Percentiles rank a stretch among this genome's conserved stretches.
Evolutionary conservation across 2,113 vertebrate species (phyloP).

Genomic region (Vimba vimba): DNA sequence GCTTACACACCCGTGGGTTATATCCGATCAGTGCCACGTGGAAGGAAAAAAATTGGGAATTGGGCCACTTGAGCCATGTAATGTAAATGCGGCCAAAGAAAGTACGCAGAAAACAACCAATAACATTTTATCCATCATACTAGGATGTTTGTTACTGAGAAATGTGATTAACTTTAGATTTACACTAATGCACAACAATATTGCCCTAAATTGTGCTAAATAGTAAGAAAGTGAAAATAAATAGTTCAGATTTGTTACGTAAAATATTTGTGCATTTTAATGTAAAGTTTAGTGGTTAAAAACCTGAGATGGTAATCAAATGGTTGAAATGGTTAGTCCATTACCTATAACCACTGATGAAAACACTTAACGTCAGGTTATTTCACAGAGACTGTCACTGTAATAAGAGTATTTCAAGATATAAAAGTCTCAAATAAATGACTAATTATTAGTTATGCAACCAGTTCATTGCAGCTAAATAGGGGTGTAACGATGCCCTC

Average conservation of each 20-base stretch:
- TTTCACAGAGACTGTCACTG: background rate
- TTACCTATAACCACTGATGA: too few relatives aligned
- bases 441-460: background rate
- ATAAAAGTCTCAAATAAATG: background rate
- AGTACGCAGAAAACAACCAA: background rate
- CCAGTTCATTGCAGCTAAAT: too few relatives aligned
- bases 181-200: background rate
- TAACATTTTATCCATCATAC: background rate
- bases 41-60: too few relatives aligned
- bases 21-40: too few relatives aligned
- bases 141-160: background rate
- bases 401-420: background rate
- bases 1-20: too few relatives aligned
- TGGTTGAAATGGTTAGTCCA: too few relatives aligned
- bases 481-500: too few relatives aligned
- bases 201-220: background rate
- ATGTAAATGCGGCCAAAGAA: background rate
- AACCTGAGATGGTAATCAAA: background rate
- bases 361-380: too few relatives aligned
- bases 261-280: background rate
- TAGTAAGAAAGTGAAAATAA: background rate
- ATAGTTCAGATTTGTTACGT: background rate
- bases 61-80: too few relatives aligned
- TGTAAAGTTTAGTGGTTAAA: too few relatives aligned
- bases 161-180: background rate